Percentiles rank a stretch among this genome's conserved stretches.
Evolutionary conservation across 2,113 vertebrate species (phyloP).

Genomic region (Amblyornis subalaris): DNA sequence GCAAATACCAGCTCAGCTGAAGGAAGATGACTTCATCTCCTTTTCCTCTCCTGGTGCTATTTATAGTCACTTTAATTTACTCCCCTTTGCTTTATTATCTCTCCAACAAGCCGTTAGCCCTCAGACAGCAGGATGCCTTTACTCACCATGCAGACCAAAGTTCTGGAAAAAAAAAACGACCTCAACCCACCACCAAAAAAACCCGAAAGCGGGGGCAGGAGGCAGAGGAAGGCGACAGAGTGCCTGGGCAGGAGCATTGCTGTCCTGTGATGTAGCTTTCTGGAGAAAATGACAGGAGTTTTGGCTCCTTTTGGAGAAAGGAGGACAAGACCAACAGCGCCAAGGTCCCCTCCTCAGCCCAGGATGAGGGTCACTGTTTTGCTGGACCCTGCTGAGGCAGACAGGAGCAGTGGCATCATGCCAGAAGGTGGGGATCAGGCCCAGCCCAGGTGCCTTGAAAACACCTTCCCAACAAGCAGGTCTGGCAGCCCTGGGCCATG

Average conservation of each 20-base stretch:
- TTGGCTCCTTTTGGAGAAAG: neutral
- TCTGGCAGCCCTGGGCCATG: neutral
- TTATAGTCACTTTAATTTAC: conserved; percentile 72
- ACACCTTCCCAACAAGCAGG: neutral
- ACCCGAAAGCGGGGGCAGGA: accelerated
- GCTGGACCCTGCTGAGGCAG: neutral
- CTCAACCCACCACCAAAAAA: neutral
- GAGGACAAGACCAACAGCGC: accelerated
- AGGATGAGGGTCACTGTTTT: neutral
- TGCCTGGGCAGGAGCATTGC: accelerated
- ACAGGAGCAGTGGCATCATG: neutral
- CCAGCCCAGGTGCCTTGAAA: neutral
- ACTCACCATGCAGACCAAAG: conserved; percentile 14
- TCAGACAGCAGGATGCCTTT: conserved; percentile 59
- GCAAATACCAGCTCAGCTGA: conserved; percentile 68
- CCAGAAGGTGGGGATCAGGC: neutral
- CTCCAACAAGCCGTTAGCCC: conserved; percentile 62
- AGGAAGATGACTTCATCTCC: conserved; percentile 71
- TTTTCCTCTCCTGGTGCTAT: conserved; percentile 67
- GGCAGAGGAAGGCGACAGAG: neutral
- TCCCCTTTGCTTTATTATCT: conserved; percentile 73
- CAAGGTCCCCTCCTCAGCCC: neutral
- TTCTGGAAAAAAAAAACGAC: neutral
- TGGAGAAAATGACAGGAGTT: neutral
- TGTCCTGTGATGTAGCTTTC: neutral